phyloP scores from a whole-genome alignment of 2,113 vertebrate genomes.

The Marcusenius ussheri region DNA sequence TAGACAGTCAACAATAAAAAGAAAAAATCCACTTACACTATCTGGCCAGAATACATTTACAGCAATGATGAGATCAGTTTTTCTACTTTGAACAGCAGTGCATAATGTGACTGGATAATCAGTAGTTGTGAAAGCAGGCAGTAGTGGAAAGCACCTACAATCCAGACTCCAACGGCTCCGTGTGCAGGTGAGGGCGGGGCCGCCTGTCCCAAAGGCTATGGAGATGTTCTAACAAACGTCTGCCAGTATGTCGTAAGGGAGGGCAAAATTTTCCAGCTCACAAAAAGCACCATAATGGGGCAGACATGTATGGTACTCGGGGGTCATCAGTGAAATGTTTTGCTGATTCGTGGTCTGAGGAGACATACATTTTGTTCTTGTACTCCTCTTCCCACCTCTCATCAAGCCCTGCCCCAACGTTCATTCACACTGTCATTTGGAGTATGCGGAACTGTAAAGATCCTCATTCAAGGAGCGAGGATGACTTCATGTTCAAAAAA shows the following conservation, averaged over 20 bases:
- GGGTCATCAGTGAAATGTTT: neutral
- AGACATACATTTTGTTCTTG: neutral
- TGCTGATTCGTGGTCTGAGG: neutral
- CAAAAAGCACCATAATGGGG: neutral
- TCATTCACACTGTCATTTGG: neutral
- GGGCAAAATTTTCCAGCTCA: neutral
- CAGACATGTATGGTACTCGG: neutral
- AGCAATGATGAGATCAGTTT: neutral
- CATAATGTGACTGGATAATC: constrained; percentile 10
- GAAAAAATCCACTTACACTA: constrained; percentile 3
- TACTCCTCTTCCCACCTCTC: neutral
- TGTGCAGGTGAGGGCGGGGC: neutral
- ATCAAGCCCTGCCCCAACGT: neutral
- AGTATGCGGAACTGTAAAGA: neutral
- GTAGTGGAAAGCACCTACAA: constrained; percentile 10
- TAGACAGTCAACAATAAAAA: neutral
- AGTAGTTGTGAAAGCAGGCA: neutral
- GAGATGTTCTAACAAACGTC: neutral
- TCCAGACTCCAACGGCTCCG: neutral
- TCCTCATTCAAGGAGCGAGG: neutral
- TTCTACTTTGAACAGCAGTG: neutral
- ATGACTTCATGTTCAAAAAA: neutral
- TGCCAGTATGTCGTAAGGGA: neutral
- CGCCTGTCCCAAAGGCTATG: neutral
- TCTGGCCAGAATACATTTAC: constrained; percentile 3